phyloP scores from a whole-genome alignment of 2,797 vertebrate species.

The Acanthopagrus latus region DNA sequence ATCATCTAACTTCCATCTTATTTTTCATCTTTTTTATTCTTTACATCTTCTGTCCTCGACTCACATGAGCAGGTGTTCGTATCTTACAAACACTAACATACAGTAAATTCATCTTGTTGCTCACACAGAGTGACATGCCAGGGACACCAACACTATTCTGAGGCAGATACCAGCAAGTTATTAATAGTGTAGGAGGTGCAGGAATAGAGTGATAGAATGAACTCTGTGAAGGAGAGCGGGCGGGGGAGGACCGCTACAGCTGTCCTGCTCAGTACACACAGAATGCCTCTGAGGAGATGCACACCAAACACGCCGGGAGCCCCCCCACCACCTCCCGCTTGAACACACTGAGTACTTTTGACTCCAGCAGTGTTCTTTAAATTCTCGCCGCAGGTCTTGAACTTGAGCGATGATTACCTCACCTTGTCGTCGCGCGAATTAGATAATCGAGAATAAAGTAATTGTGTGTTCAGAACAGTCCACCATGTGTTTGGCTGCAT shows the following conservation, averaged over 20 bases:
- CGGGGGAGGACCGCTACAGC: constrained; percentile 76
- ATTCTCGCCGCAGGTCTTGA: neutral
- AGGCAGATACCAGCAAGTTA: constrained; percentile 92
- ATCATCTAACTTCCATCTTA: neutral
- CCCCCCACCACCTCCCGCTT: constrained; percentile 33
- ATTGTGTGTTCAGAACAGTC: neutral
- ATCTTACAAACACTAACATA: constrained; percentile 16
- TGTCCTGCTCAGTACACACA: constrained; percentile 83
- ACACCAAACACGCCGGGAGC: constrained; percentile 20
- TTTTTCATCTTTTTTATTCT: neutral
- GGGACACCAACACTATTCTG: constrained; percentile 91
- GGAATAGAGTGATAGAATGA: constrained; percentile 93
- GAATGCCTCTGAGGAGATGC: constrained; percentile 35
- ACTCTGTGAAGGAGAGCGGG: constrained; percentile 84
- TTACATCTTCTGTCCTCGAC: neutral
- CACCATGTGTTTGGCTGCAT: neutral
- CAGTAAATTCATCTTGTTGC: constrained; percentile 41
- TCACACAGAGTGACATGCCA: constrained; percentile 72
- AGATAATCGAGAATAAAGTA: neutral
- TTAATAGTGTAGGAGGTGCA: constrained; percentile 91
- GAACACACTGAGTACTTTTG: constrained; percentile 16
- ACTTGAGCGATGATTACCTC: neutral
- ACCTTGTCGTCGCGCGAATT: neutral
- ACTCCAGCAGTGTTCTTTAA: constrained; percentile 1
- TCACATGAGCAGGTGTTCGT: neutral